Percentiles rank a stretch among this genome's conserved stretches.
phyloP scores from a whole-genome alignment of 2,113 vertebrate species.

The Saccopteryx bilineata region DNA sequence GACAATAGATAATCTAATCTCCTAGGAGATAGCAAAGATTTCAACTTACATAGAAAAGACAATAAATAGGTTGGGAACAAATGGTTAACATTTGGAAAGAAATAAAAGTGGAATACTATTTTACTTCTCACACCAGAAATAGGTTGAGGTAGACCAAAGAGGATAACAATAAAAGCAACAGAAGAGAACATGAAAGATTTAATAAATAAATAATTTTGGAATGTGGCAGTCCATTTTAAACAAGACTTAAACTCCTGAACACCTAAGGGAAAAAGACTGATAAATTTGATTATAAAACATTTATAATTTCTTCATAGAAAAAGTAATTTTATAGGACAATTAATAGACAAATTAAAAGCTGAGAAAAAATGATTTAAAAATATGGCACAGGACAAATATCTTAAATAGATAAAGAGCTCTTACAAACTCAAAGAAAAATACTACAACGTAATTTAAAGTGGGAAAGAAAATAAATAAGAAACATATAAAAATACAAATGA shows the following conservation, averaged over 20 bases:
- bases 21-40: slow-evolving; percentile 35
- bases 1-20: slow-evolving; percentile 12
- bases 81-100: background rate
- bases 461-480: background rate
- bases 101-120: background rate
- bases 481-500: slow-evolving; percentile 20
- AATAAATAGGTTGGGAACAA: background rate
- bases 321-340: background rate
- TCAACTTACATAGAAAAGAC: background rate
- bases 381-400: background rate
- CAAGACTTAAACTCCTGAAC: background rate
- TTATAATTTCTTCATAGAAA: background rate
- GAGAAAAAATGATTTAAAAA: background rate
- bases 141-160: too few species aligned
- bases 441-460: background rate
- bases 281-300: background rate
- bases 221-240: background rate
- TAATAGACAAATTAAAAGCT: background rate
- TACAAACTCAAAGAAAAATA: background rate
- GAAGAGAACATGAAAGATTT: background rate
- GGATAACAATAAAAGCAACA: too few species aligned
- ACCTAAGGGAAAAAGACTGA: background rate
- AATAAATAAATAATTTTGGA: background rate
- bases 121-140: background rate
- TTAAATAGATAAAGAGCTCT: background rate